These are phyloP conservation scores for Rhodeus uyekii DNA, from an alignment of 2,797 vertebrate species.

Conservation along the genomic window DNA sequence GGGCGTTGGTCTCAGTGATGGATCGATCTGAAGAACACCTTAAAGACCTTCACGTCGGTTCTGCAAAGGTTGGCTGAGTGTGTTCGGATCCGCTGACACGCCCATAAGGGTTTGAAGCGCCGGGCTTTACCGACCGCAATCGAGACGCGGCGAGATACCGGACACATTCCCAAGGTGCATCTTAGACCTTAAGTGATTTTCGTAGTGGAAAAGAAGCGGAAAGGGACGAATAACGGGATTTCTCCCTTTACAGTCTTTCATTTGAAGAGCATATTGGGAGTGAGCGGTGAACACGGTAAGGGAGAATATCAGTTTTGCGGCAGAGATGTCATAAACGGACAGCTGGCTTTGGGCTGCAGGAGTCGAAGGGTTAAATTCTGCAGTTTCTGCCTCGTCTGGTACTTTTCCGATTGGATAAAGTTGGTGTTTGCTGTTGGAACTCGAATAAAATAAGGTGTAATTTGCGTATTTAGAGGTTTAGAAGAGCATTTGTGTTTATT, in stretches of 20 bases:
- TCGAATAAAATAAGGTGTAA: background rate
- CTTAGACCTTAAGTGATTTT: constrained; percentile 69
- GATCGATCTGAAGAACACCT: constrained; percentile 36
- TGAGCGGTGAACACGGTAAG: constrained; percentile 43
- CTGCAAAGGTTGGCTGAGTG: constrained; percentile 25
- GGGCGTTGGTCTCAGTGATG: constrained; percentile 34
- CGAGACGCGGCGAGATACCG: constrained; percentile 75
- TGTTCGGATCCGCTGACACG: constrained; percentile 24
- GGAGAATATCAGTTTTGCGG: constrained; percentile 23
- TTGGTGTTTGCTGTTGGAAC: background rate
- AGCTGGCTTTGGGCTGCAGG: constrained; percentile 49
- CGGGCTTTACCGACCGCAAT: constrained; percentile 70
- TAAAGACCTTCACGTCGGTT: constrained; percentile 29
- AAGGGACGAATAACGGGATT: background rate
- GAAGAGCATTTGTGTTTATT: background rate
- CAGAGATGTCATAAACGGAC: constrained; percentile 12
- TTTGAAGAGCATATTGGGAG: constrained; percentile 15
- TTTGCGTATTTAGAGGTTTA: background rate
- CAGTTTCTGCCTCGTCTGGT: constrained; percentile 72
- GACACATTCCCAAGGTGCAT: constrained; percentile 73
- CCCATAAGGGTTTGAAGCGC: constrained; percentile 45
- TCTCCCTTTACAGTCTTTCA: background rate
- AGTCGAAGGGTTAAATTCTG: constrained; percentile 83
- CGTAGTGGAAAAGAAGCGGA: constrained; percentile 52
- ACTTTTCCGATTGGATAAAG: constrained; percentile 38